A percentile compares a stretch with the other conserved stretches of the same genome.
Conservation (phyloP, 1,140 invertebrate genomes). For the Drosophila ficusphila region DNA sequence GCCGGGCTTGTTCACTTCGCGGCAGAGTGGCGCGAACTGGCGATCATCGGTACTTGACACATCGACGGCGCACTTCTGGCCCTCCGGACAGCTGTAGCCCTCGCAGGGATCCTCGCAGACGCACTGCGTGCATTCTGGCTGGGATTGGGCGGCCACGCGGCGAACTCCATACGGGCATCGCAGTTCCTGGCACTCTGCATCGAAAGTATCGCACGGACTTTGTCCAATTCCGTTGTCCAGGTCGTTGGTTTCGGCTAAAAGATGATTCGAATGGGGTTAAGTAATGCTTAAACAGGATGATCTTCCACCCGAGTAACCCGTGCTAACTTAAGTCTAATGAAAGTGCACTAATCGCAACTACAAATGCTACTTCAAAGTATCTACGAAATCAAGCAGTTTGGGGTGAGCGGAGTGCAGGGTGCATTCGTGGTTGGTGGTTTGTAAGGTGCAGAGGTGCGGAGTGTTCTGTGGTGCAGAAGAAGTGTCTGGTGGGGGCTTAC, state of each 20-base stretch:
- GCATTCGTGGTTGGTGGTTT: slow-evolving; percentile 37
- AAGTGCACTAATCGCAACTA: slow-evolving; percentile 47
- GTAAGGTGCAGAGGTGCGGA: slow-evolving; percentile 23
- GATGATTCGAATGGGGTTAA: neutral
- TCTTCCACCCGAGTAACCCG: slow-evolving; percentile 26
- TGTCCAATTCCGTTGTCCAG: slow-evolving; percentile 49
- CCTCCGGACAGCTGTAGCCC: slow-evolving; percentile 86
- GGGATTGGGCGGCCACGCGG: slow-evolving; percentile 86
- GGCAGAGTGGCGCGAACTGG: slow-evolving; percentile 86
- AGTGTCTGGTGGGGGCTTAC: slow-evolving; percentile 78
- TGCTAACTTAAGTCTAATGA: slow-evolving; percentile 66
- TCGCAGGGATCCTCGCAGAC: slow-evolving; percentile 91
- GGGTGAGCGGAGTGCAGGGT: slow-evolving; percentile 38
- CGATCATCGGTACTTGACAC: slow-evolving; percentile 84
- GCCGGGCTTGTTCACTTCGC: slow-evolving; percentile 90
- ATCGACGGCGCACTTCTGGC: slow-evolving; percentile 89
- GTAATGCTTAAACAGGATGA: neutral
- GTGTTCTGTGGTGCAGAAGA: slow-evolving; percentile 36
- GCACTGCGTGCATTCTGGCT: slow-evolving; percentile 89
- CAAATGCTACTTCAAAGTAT: slow-evolving; percentile 38
- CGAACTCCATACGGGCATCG: slow-evolving; percentile 92
- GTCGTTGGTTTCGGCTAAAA: slow-evolving; percentile 36
- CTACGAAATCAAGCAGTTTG: slow-evolving; percentile 49
- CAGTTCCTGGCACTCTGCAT: slow-evolving; percentile 86
- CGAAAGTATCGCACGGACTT: slow-evolving; percentile 85